Conservation (phyloP, 1,140 invertebrate genomes). For the Cotesia vestalis region DNA sequence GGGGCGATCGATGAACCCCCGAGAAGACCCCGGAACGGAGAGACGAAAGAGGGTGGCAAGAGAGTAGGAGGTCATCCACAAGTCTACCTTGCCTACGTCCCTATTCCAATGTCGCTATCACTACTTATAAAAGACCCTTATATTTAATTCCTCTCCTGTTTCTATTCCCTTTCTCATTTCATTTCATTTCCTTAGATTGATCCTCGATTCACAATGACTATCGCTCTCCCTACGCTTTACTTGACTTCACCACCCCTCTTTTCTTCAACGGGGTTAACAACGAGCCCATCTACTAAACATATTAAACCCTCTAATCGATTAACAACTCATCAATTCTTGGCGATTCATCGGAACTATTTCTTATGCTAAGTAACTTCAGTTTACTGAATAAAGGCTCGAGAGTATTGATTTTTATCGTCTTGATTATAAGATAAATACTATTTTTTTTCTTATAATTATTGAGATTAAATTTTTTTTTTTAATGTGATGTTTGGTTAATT, state of each 20-base stretch:
- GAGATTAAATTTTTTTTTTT: too few species aligned
- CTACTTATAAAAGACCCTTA: neutral
- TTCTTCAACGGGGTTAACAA: too few species aligned
- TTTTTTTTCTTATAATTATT: too few species aligned
- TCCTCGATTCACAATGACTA: too few species aligned
- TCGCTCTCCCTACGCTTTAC: too few species aligned
- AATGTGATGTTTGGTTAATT: too few species aligned
- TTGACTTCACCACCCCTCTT: too few species aligned
- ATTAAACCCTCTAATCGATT: neutral
- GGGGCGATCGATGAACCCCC: slow-evolving; percentile 63
- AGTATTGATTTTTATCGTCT: too few species aligned
- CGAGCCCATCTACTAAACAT: neutral
- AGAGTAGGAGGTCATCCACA: slow-evolving; percentile 58
- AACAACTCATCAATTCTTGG: neutral
- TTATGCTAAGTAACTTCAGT: too few species aligned
- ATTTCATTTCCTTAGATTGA: neutral
- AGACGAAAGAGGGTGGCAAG: slow-evolving; percentile 39
- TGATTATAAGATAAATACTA: too few species aligned
- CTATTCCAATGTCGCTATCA: slow-evolving; percentile 25
- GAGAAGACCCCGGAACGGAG: slow-evolving; percentile 54
- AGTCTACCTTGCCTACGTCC: slow-evolving; percentile 47
- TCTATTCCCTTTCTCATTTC: slow-evolving; percentile 41
- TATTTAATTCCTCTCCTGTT: neutral
- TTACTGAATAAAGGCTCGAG: too few species aligned
- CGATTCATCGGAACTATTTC: too few species aligned